phyloP scores from a whole-genome alignment of 2,888 invertebrate species.

The Cerastis rubricosa region DNA sequence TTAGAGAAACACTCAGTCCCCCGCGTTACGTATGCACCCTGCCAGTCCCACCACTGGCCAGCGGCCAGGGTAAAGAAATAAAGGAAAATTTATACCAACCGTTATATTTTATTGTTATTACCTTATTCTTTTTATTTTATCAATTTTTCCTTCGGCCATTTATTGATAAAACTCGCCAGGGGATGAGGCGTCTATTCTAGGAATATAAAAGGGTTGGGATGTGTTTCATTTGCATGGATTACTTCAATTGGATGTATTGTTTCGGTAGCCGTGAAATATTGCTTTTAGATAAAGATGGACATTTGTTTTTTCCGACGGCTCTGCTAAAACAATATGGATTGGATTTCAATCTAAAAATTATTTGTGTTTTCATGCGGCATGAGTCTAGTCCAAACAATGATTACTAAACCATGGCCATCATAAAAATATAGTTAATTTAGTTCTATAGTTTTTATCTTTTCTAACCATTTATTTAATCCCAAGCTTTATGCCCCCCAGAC shows the following conservation, averaged over 20 bases:
- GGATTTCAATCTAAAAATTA: not conserved
- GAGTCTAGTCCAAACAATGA: not conserved
- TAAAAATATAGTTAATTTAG: not conserved
- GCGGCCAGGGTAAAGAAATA: conserved; percentile 78
- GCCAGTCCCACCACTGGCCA: conserved; percentile 71
- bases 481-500: not conserved
- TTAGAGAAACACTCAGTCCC: conserved; percentile 72
- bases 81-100: conserved; percentile 80
- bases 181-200: conserved; percentile 52
- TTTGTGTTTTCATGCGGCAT: not conserved
- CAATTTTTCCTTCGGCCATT: conserved; percentile 75
- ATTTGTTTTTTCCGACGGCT: not conserved
- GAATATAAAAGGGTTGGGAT: conserved; percentile 61
- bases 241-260: conserved; percentile 50
- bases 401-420: not conserved
- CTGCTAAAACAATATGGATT: not conserved
- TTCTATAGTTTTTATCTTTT: not conserved
- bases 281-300: conserved; percentile 8
- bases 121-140: conserved; percentile 81
- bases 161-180: conserved; percentile 67
- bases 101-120: conserved; percentile 89
- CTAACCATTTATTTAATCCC: not conserved
- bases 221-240: conserved; percentile 62
- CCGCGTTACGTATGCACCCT: conserved; percentile 80
- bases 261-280: conserved; percentile 36